Evolutionary conservation across 2,888 invertebrate genomes (phyloP), one percentile per base, ranked within the genome.

Genomic region (Rhamphomyia laevipes): DNA sequence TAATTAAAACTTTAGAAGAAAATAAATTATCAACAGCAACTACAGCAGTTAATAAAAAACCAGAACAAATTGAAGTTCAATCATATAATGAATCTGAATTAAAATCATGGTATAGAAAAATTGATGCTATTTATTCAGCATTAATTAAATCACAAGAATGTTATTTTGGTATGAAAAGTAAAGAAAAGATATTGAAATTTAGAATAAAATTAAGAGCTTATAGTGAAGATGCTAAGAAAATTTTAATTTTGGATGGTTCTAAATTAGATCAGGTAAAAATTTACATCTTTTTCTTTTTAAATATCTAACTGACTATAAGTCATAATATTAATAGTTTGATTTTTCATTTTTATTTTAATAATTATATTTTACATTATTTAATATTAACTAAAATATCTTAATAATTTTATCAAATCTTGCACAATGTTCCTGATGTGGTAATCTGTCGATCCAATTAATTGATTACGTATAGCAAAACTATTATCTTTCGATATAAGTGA

Each of bases 401-500:
- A 27, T 27, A 27, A 27, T 21, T 21, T 4, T 27, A 27, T 27
- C 23, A 27, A 27, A 9, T 27, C 23, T 27, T 27, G 23, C 9
- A 27, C 2, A n/a, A n/a, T n/a, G n/a, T n/a, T n/a, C n/a, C n/a
- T n/a, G n/a, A n/a, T 7, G n/a, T n/a, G n/a, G n/a, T 21, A 33
- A 27, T 35, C 15, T 27, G 31, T 18, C 30, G 7, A 43, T 45
- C 83, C 82, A 47, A 84, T 57, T n/a, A 92, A 73, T 74, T 90
- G 84, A 52, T 79, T 77, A 58, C 82, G 80, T 4, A 83, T 75
- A 64, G 73, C 78, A 57, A 75, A 78, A 11, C 77, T 62, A 13
- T 82, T 63, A 68, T 94, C 93, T 62, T 80, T 78, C 0, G 87
- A 82, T 10, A 86, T 67, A 31, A 78, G 78, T 18, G 77, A 73